Conservation (phyloP, 92 coral and sea anemone genomes). For the Epizoanthus illoricatus region DNA sequence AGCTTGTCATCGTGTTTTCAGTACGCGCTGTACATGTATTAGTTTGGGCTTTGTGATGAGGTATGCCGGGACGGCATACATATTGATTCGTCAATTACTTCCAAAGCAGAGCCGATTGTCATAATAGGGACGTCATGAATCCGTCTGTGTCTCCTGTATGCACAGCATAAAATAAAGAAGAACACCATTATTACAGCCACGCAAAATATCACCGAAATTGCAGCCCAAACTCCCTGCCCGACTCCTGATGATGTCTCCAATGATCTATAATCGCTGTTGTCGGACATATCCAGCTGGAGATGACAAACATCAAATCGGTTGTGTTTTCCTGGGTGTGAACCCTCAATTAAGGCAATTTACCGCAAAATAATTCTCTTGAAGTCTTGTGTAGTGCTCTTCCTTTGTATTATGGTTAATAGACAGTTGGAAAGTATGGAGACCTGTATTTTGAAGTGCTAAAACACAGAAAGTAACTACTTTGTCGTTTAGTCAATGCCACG, state of each 20-base stretch:
- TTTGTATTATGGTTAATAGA: too few species aligned
- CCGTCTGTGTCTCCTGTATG: slow-evolving; percentile 80
- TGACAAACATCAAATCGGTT: not conserved
- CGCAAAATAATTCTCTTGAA: not conserved
- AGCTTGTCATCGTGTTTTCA: slow-evolving; percentile 12
- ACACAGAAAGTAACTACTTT: not conserved
- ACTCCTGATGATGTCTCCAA: slow-evolving; percentile 47
- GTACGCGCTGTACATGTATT: not conserved
- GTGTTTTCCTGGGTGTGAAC: not conserved
- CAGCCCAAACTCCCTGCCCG: slow-evolving; percentile 86
- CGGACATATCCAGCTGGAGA: slow-evolving; percentile 55
- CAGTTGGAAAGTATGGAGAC: too few species aligned
- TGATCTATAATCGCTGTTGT: slow-evolving; percentile 23
- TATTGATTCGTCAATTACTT: slow-evolving; percentile 8
- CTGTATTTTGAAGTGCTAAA: too few species aligned
- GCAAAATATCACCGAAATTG: slow-evolving; percentile 81
- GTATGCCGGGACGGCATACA: slow-evolving; percentile 9
- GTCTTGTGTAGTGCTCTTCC: too few species aligned
- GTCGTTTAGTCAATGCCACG: not conserved
- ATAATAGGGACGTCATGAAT: slow-evolving; percentile 63
- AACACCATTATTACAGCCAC: slow-evolving; percentile 73
- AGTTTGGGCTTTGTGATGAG: slow-evolving; percentile 1
- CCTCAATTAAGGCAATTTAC: slow-evolving; percentile 1
- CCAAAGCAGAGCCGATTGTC: not conserved
- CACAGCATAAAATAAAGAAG: slow-evolving; percentile 81